phyloP scores from a whole-genome alignment of 2,113 vertebrate genomes.

The Callithrix jacchus region DNA sequence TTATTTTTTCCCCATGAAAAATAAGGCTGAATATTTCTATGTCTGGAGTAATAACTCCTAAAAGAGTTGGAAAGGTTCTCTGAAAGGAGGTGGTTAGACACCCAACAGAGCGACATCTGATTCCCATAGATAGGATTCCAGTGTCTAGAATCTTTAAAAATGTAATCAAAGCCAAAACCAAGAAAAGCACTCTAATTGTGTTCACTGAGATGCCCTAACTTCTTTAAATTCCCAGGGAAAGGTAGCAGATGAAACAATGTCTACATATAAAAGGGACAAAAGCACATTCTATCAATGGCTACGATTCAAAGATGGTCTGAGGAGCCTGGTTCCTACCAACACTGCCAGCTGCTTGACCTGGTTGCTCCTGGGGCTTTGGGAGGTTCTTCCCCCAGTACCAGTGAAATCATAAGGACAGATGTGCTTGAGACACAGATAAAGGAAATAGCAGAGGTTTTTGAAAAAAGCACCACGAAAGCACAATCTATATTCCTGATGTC shows the following conservation, averaged over 20 bases:
- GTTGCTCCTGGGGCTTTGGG: neutral
- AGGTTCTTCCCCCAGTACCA: neutral
- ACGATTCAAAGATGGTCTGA: neutral
- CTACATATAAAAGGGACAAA: neutral
- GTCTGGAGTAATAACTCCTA: neutral
- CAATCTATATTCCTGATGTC: neutral
- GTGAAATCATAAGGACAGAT: neutral
- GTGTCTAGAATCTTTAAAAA: neutral
- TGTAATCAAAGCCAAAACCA: neutral
- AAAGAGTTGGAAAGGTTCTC: neutral
- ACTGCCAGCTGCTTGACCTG: neutral
- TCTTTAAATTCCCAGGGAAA: neutral
- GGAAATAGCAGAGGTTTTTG: neutral
- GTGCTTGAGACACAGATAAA: neutral
- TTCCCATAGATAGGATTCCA: neutral
- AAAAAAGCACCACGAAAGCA: neutral
- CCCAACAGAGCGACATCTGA: slow-evolving; percentile 12
- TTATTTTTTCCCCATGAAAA: neutral
- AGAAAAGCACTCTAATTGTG: neutral
- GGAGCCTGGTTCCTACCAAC: neutral
- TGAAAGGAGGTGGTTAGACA: neutral
- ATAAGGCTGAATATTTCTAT: neutral
- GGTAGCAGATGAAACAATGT: neutral
- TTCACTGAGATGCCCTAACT: neutral
- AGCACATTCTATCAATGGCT: neutral